A percentile compares a stretch with the other conserved stretches of the same genome.
Conservation (phyloP, 2,888 invertebrate species). For the Branchipolynoe longqiensis region DNA sequence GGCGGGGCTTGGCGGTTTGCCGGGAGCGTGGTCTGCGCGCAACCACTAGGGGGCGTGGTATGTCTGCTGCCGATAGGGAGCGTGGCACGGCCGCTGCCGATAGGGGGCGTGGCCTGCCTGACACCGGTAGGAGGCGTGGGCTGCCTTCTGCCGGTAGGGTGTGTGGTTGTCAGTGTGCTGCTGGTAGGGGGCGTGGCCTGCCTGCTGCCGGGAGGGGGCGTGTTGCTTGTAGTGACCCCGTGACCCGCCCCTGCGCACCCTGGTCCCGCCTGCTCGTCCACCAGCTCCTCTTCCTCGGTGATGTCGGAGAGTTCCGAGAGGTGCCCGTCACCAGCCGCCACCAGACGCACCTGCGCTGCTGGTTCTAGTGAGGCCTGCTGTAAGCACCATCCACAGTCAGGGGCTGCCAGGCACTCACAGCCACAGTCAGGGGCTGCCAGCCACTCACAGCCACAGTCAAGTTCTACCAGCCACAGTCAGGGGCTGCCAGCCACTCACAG, state of each 20-base stretch:
- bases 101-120: no score
- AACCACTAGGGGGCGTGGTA: no score
- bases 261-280: slow-evolving; percentile 10
- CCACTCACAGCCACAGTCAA: no score
- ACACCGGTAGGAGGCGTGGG: neutral
- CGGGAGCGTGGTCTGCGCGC: no score
- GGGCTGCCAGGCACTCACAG: no score
- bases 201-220: neutral
- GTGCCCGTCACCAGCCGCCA: slow-evolving; percentile 17
- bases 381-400: neutral
- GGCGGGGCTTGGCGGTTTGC: no score
- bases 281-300: slow-evolving; percentile 78
- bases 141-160: neutral
- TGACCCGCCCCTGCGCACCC: neutral
- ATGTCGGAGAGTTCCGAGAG: slow-evolving; percentile 83
- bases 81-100: no score
- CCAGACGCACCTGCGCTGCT: no score
- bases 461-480: no score
- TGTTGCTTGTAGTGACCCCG: neutral
- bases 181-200: neutral
- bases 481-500: neutral
- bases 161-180: neutral
- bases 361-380: slow-evolving; percentile 15
- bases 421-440: no score
- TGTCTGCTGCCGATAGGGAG: no score